Evolutionary conservation across 2,888 invertebrate species (phyloP), one percentile per base, ranked within the genome.

Genomic region (Leucozona laternaria): DNA sequence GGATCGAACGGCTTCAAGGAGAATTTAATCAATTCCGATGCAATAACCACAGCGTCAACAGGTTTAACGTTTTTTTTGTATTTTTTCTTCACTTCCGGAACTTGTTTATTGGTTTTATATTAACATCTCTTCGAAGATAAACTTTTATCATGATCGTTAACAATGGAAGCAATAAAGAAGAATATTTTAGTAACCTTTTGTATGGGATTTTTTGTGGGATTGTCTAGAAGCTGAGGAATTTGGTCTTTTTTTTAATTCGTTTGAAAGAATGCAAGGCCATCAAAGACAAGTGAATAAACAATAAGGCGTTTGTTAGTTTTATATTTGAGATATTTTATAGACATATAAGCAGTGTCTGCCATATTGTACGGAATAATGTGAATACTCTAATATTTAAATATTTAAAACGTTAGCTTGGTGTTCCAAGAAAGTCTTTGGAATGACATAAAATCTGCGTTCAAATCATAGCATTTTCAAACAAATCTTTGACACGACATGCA

Each of bases 81-180:
- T 62, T 76, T 57, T 66, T 34, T 22, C 40, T 45, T 37, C 31
- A 78, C 60, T 62, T 78, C 78, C 78, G 70, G 78, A 31, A 70
- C 28, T 53, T 71, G 28, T 50, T 78, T 62, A 70, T 62, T 53
- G 43, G 22, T 15, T 48, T 53, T 50, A 17, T 57, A 48, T 58
- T 77, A 25, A 57, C 53, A 64, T 64, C 17, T 64, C 13, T 55
- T 55, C 11, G 43, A 31, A 8, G 66, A 66, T 34, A 48, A 48
- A 31, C 1, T 34, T 48, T 48, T 37, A 45, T 62, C 25, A 48
- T 66, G 66, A 66, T 48, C 48, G 8, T 31, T 13, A 66, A 66
- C 66, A 66, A 66, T 66, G 48, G 20, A 31, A 34, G 48, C 66
- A 48, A 48, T 66, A 66, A 66, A 31, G 31, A 66, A 62, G 28